Conservation (phyloP, 2,113 vertebrate species). For the Bos javanicus region DNA sequence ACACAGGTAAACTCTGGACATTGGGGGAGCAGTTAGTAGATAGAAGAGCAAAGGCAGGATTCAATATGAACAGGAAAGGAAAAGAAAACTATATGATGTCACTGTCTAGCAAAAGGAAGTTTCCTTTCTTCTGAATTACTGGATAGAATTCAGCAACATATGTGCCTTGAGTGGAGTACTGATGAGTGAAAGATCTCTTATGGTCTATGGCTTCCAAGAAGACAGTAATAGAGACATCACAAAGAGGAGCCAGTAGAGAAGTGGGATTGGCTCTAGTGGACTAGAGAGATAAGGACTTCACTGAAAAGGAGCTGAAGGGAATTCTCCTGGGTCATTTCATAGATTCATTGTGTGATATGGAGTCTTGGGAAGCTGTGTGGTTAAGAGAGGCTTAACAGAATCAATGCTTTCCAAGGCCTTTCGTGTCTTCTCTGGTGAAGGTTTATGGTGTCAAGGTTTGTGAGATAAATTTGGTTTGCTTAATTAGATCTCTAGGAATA, state of each 20-base stretch:
- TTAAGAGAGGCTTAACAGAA: background rate
- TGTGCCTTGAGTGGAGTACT: background rate
- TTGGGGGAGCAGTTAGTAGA: background rate
- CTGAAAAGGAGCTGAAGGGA: background rate
- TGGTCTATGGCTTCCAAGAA: background rate
- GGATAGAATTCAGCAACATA: background rate
- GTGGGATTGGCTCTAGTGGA: background rate
- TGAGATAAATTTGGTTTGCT: slow-evolving; percentile 39
- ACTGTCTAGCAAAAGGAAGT: background rate
- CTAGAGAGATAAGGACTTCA: background rate
- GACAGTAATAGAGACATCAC: background rate
- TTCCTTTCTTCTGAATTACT: slow-evolving; percentile 24
- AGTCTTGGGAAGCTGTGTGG: background rate
- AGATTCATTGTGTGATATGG: background rate
- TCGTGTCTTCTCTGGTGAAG: background rate
- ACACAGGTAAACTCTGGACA: background rate
- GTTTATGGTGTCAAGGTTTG: background rate
- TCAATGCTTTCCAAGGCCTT: background rate
- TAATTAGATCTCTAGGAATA: slow-evolving; percentile 57
- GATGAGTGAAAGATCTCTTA: slow-evolving; percentile 1
- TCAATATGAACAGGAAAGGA: background rate
- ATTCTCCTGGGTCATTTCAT: background rate
- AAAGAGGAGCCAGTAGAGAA: background rate
- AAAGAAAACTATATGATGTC: background rate
- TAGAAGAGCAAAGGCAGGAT: background rate